Evolutionary conservation across 1,140 invertebrate genomes (phyloP), one percentile per base, ranked within the genome.

Genomic region (Pseudomyrmex gracilis): DNA sequence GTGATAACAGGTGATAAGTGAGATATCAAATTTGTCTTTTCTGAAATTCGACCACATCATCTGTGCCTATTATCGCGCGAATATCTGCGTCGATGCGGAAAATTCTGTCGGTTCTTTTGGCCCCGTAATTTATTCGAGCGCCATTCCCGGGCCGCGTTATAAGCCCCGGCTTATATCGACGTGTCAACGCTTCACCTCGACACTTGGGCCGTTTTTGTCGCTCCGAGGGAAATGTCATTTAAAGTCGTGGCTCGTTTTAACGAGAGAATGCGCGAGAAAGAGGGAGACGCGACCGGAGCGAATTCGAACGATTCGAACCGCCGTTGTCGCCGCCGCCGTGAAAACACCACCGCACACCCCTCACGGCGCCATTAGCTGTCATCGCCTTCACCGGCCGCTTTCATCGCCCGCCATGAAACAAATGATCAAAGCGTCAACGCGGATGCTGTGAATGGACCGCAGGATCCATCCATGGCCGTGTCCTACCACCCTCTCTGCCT

Each of bases 371-470:
- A 89, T 89, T 89, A 89, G 61, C 87, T 90, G 90, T 90, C 90
- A 83, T 90, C 85, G 84, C 87, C 87, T 89, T 87, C 83, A 87
- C 63, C 85, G 85, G 82, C 84, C 85, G 89, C 85, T 88, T 90
- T 90, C 86, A 90, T 90, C 82, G 86, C 67, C 80, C 74, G 51
- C 71, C 83, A 85, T 83, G 89, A 89, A 90, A 90, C 89, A 90
- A 90, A 90, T 90, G 90, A 90, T 90, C 90, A 90, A 90, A 90
- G 90, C 87, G 89, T 90, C 89, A 89, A 87, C 87, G 77, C 87
- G 85, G 85, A 87, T 85, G 89, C 84, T 84, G 76, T 83, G 85
- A 90, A 90, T 82, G 85, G 84, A 90, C 90, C 87, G 60, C 87
- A 87, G 87, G 51, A 87, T 88, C 34, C 67, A 88, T 70, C 83